Evolutionary conservation across 2,888 invertebrate species (phyloP).

Genomic region (Nomada hirtipes): DNA sequence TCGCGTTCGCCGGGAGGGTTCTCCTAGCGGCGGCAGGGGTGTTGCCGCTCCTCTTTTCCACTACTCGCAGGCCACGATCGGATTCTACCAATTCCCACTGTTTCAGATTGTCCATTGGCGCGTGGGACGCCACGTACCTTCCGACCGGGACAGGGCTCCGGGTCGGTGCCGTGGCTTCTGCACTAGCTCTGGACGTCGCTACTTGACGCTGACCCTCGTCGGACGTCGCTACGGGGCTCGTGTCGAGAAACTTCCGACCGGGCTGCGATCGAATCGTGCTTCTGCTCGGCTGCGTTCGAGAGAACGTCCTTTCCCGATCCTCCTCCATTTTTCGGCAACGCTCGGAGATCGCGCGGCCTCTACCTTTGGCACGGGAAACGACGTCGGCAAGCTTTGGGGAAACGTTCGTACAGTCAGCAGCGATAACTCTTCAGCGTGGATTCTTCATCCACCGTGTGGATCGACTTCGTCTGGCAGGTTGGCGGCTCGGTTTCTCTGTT

Average conservation of each 20-base stretch:
- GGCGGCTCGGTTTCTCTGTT: constrained; percentile 63
- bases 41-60: constrained; percentile 77
- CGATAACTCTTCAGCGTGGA: constrained; percentile 51
- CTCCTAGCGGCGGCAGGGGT: constrained; percentile 7
- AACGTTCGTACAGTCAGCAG: constrained; percentile 14
- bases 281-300: constrained; percentile 69
- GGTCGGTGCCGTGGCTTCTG: constrained; percentile 21
- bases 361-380: not conserved
- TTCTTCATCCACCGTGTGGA: constrained; percentile 31
- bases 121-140: constrained; percentile 45
- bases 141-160: constrained; percentile 46
- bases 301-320: constrained; percentile 72
- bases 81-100: constrained; percentile 80
- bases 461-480: constrained; percentile 16
- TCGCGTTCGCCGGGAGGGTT: constrained; percentile 7
- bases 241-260: constrained; percentile 36
- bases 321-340: constrained; percentile 65
- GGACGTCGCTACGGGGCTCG: constrained; percentile 5
- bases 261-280: constrained; percentile 51
- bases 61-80: constrained; percentile 82
- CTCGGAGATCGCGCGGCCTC: not conserved
- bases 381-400: not conserved
- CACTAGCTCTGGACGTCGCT: not conserved
- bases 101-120: constrained; percentile 73
- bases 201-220: constrained; percentile 1